Evolutionary conservation across 2,888 invertebrate species (phyloP).

Genomic region (Empis stercorea): DNA sequence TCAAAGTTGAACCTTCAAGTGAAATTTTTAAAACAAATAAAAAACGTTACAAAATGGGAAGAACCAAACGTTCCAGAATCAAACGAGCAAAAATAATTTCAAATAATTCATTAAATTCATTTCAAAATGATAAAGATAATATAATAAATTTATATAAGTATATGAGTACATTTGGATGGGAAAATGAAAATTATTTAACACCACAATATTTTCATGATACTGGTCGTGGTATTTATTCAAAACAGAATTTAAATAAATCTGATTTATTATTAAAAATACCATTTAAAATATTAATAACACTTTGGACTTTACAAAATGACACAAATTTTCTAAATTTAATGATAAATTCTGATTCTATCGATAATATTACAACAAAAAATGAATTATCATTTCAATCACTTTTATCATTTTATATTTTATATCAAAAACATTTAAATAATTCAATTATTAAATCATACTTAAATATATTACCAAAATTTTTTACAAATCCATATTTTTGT

Average conservation of each 20-base stretch:
- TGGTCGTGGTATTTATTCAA: slow-evolving; percentile 62
- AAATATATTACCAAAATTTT: slow-evolving; percentile 51
- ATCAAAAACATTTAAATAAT: slow-evolving; percentile 45
- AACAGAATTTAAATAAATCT: slow-evolving; percentile 40
- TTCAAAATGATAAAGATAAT: too few species aligned
- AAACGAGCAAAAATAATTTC: too few species aligned
- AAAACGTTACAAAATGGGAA: too few species aligned
- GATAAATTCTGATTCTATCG: slow-evolving; percentile 29
- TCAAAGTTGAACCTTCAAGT: too few species aligned
- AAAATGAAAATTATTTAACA: slow-evolving; percentile 42
- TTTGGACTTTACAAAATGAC: slow-evolving; percentile 44
- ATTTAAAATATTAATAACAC: slow-evolving; percentile 44
- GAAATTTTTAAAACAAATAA: too few species aligned
- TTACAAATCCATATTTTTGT: slow-evolving; percentile 58
- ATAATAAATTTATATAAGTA: too few species aligned
- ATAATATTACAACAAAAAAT: slow-evolving; percentile 19
- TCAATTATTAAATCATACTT: slow-evolving; percentile 55
- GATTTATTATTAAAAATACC: slow-evolving; percentile 50
- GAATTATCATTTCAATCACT: slow-evolving; percentile 54
- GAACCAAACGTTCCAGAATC: too few species aligned
- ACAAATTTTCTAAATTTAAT: slow-evolving; percentile 39
- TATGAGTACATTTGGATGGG: slow-evolving; percentile 37
- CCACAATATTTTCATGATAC: slow-evolving; percentile 49
- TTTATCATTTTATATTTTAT: slow-evolving; percentile 58
- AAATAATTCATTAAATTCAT: too few species aligned